phyloP scores from a whole-genome alignment of 2,888 invertebrate species.

The Stictocephala bisonia region DNA sequence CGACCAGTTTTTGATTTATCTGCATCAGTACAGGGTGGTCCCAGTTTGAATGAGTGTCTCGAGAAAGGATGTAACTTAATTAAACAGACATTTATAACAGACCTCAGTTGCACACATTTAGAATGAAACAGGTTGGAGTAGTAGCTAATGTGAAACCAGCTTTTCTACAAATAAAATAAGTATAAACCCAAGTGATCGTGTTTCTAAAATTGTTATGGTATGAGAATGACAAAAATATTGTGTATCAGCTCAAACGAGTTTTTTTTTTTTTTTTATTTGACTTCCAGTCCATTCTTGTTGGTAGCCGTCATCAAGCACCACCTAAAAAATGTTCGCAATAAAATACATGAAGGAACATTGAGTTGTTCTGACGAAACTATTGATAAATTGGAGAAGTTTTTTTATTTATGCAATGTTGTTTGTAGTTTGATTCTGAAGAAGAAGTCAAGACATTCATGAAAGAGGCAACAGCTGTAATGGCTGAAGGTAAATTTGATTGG shows the following conservation, averaged over 20 bases:
- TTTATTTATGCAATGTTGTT: background rate
- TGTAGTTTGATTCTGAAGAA: background rate
- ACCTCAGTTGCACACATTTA: conserved; percentile 48
- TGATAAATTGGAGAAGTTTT: background rate
- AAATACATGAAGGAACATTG: background rate
- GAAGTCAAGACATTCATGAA: background rate
- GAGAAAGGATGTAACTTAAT: conserved; percentile 54
- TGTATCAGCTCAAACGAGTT: conserved; percentile 39
- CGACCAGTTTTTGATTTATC: conserved; percentile 56
- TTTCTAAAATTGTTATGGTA: too few species aligned
- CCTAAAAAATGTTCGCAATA: background rate
- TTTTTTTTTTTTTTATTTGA: conserved; percentile 47
- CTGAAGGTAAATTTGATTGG: background rate
- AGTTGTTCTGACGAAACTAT: background rate
- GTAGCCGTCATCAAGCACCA: conserved; percentile 39
- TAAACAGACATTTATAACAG: conserved; percentile 54
- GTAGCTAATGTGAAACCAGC: conserved; percentile 46
- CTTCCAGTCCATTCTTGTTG: conserved; percentile 47
- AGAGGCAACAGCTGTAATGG: background rate
- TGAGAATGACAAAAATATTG: too few species aligned
- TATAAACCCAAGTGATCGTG: too few species aligned
- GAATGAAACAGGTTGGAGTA: conserved; percentile 47
- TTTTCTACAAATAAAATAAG: too few species aligned
- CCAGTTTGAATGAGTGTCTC: conserved; percentile 56
- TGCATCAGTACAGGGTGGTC: conserved; percentile 34